Evolutionary conservation across 92 coral and sea anemone genomes (phyloP).

Genomic region (Zoanthus solanderi): DNA sequence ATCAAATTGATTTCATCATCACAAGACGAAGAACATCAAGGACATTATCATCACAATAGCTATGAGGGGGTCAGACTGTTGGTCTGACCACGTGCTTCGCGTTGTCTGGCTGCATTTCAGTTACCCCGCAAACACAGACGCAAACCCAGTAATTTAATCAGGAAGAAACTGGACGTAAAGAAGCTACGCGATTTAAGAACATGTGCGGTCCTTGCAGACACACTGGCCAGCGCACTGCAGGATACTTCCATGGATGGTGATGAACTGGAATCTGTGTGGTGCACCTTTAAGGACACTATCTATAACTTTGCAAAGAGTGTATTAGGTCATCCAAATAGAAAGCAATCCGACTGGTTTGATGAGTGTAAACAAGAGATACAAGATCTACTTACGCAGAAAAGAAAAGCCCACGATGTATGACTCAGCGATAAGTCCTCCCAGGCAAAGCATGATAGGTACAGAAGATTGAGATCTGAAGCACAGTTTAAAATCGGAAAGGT

Average conservation of each 20-base stretch:
- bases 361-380: background rate
- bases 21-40: background rate
- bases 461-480: background rate
- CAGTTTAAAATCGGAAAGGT: background rate
- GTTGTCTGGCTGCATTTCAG: slow-evolving; percentile 1
- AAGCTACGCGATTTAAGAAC: slow-evolving; percentile 5
- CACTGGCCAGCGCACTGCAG: background rate
- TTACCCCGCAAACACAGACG: background rate
- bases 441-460: background rate
- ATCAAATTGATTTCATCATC: slow-evolving; percentile 29
- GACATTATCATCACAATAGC: background rate
- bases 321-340: background rate
- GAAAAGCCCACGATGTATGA: background rate
- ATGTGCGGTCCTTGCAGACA: background rate
- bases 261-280: background rate
- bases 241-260: slow-evolving; percentile 6
- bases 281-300: no score
- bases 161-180: slow-evolving; percentile 5
- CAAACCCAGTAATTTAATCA: slow-evolving; percentile 2
- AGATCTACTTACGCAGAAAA: background rate
- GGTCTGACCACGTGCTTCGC: background rate
- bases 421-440: background rate
- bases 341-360: background rate
- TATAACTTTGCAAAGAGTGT: background rate
- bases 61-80: no score